Base-by-base conservation (phyloP, 2,888 invertebrate genomes). In the Caenorhabditis imperialis region DNA sequence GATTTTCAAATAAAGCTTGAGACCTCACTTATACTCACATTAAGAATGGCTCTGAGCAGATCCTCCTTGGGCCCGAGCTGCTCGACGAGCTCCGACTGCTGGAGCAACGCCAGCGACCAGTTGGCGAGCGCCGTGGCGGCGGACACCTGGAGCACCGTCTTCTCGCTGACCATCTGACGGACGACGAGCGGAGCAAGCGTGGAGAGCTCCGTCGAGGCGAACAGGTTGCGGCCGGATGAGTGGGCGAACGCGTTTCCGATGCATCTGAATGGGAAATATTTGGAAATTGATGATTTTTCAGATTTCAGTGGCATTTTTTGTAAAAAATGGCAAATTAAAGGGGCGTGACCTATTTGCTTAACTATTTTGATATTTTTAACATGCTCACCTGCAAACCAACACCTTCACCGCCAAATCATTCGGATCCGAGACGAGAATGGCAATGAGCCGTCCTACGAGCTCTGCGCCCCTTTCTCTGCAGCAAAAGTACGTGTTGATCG, bases 181-280 rank as follows among this genome's bases (percentile, higher is more conserved):
- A 78, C 58, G 8, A 81, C 72, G 16, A 79, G 57, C 7, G 73
- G 63, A 18, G 75, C 67, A 8, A 79, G 33, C 0, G 51, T 58
- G 25, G 60, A 63, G 10, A 84, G 48, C 18, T 81, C 77, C 5
- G 40, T 6, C 18, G 60, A 23, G 20, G 53, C 38, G 12, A 85
- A 71, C 58, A 85, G 77, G 4, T 65, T 27, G 2, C 77, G 70
- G 4, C 85, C 85, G 12, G 57, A 30, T 16, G 57, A 89, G 81
- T 93, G 93, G 18, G 91, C 89, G 89, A 94, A 93, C 86, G 94
- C 92, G 89, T 97, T 97, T 78, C 93, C 92, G 1, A 96, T 86
- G 47, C 70, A 58, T 42, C 73, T 54, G 47, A 6, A 60, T n/a
- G n/a, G 10, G 25, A 47, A 16, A n/a, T 47, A 25, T 20, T 30